Base-by-base conservation (phyloP, 1,140 invertebrate genomes). In the Drosophila nigromelanica region DNA sequence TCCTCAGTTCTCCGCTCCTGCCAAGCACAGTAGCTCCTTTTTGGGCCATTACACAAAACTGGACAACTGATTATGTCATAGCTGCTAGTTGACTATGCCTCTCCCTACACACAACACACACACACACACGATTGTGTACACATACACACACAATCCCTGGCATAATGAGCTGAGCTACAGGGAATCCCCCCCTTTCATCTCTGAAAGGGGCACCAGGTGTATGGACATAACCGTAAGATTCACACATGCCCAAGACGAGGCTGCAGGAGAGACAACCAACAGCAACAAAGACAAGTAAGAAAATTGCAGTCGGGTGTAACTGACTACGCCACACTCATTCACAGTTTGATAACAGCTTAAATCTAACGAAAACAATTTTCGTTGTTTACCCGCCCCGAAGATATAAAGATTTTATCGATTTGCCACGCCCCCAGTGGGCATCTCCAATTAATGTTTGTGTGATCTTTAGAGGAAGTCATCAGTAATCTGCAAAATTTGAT, bases 191-290 rank as follows among this genome's bases (percentile, higher is more conserved):
- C 2, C 6, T 27, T 6, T 6, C 27, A 5, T 27, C 27, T 27
- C 27, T 18, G 6, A 59, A 58, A 73, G 54, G 67, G 79, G 50
- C 45, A 59, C 61, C 58, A 61, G 78, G 71, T 74, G 55, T 67
- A 75, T 73, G 63, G 61, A 56, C 78, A 71, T 66, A 82, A 78
- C 74, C 82, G 77, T 86, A 86, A 86, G 74, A 80, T 86, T 86
- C 82, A 76, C 82, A 86, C 81, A 86, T 75, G 70, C 48, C 47
- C 64, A 80, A 40, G 55, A 70, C 56, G 61, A 48, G 30, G 55
- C 39, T 15, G 35, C 64, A 70, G 51, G 42, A 62, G 51, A 30
- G 47, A 3, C 33, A 8, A 35, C 52, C 15, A 61, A 61, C 30
- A 54, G 37, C 18, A 51, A 47, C 12, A 33, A 6, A 24, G 3